phyloP scores from a whole-genome alignment of 1,140 invertebrate genomes.

The Drusus annulatus region DNA sequence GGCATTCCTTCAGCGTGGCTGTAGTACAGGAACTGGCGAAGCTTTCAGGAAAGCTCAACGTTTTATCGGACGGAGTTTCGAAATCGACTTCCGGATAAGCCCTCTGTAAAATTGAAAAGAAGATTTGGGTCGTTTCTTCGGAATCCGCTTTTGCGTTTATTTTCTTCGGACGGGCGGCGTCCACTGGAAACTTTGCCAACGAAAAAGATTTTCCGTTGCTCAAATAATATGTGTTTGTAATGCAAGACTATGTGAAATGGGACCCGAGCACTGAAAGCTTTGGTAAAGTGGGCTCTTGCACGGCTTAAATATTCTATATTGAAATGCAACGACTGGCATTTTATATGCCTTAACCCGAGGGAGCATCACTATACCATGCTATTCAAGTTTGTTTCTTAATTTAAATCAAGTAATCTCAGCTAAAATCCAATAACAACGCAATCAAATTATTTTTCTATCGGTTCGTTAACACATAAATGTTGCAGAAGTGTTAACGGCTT shows the following conservation, averaged over 20 bases:
- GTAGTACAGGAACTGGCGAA: not conserved
- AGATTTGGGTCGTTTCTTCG: conserved; percentile 51
- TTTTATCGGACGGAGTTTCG: conserved; percentile 41
- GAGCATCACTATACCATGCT: too few relatives aligned
- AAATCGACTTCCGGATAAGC: conserved; percentile 51
- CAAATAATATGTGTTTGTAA: conserved; percentile 22
- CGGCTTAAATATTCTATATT: too few relatives aligned
- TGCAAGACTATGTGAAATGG: conserved; percentile 11
- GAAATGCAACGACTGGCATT: too few relatives aligned
- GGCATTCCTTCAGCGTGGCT: not conserved
- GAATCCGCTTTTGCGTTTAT: conserved; percentile 47
- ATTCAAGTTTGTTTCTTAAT: too few relatives aligned
- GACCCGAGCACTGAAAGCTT: not conserved
- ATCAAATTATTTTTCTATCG: too few relatives aligned
- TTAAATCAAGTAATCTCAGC: too few relatives aligned
- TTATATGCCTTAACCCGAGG: too few relatives aligned
- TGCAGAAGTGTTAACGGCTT: too few relatives aligned
- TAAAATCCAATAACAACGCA: too few relatives aligned
- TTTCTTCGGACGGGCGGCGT: conserved; percentile 30
- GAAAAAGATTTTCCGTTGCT: conserved; percentile 15
- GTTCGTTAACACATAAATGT: too few relatives aligned
- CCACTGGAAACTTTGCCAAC: conserved; percentile 24
- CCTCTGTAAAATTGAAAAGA: conserved; percentile 52
- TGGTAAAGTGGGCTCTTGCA: not conserved
- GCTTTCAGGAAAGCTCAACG: conserved; percentile 33